These are phyloP conservation scores for Gasterosteus aculeatus DNA, from an alignment of 2,113 vertebrate genomes.

Conservation along the genomic window DNA sequence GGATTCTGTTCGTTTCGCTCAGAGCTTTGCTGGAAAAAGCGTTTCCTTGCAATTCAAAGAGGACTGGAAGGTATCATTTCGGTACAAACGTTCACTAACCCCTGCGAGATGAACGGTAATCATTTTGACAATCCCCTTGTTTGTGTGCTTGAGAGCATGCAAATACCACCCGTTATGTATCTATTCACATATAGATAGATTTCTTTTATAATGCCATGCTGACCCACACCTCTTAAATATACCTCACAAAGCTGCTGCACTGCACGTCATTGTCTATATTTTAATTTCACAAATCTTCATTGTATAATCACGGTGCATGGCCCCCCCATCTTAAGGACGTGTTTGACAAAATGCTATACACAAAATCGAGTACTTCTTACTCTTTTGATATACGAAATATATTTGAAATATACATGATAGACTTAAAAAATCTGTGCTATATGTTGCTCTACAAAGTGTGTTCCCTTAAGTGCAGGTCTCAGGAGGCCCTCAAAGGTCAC, in stretches of 20 bases:
- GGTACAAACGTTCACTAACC: not conserved
- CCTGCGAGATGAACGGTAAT: not conserved
- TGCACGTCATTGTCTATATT: not conserved
- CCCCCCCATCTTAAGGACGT: not conserved
- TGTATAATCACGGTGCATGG: not conserved
- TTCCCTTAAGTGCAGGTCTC: not conserved
- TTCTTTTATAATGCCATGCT: no score
- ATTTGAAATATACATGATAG: not conserved
- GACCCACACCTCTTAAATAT: no score
- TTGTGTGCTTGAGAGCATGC: not conserved
- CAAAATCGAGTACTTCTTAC: no score
- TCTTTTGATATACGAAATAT: no score
- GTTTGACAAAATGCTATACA: no score
- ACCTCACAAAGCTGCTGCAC: not conserved
- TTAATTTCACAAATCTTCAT: not conserved
- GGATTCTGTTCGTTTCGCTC: not conserved
- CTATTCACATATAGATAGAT: no score
- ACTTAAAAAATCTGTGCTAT: not conserved
- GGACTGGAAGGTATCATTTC: not conserved
- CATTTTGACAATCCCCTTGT: not conserved
- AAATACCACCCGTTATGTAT: not conserved
- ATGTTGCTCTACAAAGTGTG: not conserved
- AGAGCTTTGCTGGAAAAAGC: not conserved
- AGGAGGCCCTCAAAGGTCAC: constrained; percentile 13
- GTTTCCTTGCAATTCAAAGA: not conserved